Percentiles rank a stretch among this genome's conserved stretches.
phyloP scores from a whole-genome alignment of 2,888 invertebrate species.

The Xestia sexstrigata region DNA sequence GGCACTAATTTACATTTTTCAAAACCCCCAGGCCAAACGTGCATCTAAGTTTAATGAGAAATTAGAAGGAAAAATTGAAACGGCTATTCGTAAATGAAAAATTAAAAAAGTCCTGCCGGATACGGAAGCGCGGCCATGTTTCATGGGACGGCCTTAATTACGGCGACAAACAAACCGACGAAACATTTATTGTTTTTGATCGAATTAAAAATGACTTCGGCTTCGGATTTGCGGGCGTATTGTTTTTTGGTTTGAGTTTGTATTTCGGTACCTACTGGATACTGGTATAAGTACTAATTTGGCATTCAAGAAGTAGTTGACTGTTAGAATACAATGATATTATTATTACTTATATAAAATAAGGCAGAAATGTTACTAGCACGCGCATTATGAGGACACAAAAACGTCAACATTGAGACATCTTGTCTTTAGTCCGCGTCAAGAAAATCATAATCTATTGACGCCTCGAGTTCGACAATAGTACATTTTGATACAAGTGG shows the following conservation, averaged over 20 bases:
- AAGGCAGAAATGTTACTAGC: too few species aligned
- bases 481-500: too few species aligned
- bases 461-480: too few species aligned
- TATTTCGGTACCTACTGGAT: too few species aligned
- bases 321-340: too few species aligned
- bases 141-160: slow-evolving; percentile 83
- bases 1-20: slow-evolving; percentile 75
- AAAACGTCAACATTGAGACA: too few species aligned
- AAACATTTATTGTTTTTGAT: slow-evolving; percentile 70
- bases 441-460: too few species aligned
- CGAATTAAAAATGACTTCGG: slow-evolving; percentile 64
- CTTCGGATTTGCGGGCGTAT: slow-evolving; percentile 19
- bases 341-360: too few species aligned
- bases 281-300: background rate
- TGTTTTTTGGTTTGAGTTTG: slow-evolving; percentile 29
- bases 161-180: slow-evolving; percentile 78
- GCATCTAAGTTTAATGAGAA: slow-evolving; percentile 86
- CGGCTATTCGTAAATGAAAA: slow-evolving; percentile 85
- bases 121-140: slow-evolving; percentile 84
- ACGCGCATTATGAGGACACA: too few species aligned
- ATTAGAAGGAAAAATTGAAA: slow-evolving; percentile 86
- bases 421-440: too few species aligned
- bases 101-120: slow-evolving; percentile 85
- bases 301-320: background rate
- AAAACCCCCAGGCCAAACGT: slow-evolving; percentile 77